Evolutionary conservation across 1,140 invertebrate genomes (phyloP).

Genomic region (Andricus grossulariae): DNA sequence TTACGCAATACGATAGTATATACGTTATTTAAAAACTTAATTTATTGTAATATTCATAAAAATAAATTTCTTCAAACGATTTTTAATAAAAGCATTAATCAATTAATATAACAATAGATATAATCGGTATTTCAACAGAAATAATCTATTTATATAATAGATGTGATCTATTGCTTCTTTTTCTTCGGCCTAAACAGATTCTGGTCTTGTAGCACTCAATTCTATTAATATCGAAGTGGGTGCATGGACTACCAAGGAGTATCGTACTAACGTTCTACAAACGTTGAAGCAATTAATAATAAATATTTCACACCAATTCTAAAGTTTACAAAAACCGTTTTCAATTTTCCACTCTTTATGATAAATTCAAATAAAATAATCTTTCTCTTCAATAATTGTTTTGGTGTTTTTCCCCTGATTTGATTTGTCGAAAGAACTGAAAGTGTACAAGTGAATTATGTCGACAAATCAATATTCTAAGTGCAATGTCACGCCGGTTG

Average conservation of each 20-base stretch:
- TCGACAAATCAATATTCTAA: too few species aligned
- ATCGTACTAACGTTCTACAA: slow-evolving; percentile 1
- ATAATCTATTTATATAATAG: slow-evolving; percentile 34
- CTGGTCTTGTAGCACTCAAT: not conserved
- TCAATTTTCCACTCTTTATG: too few species aligned
- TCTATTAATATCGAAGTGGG: slow-evolving; percentile 9
- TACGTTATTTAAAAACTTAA: too few species aligned
- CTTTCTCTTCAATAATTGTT: too few species aligned
- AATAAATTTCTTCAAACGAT: too few species aligned
- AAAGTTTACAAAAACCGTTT: too few species aligned
- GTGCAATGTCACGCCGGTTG: too few species aligned
- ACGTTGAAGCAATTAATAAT: not conserved
- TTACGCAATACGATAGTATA: too few species aligned
- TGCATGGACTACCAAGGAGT: not conserved
- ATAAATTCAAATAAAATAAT: too few species aligned
- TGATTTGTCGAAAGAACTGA: not conserved
- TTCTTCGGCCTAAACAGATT: not conserved
- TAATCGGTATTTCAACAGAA: slow-evolving; percentile 41
- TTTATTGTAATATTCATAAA: too few species aligned
- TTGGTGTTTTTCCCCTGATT: too few species aligned
- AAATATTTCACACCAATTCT: not conserved
- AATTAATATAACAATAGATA: slow-evolving; percentile 53
- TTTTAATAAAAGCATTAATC: slow-evolving; percentile 42
- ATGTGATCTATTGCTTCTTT: not conserved
- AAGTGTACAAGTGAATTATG: not conserved